Percentiles rank a stretch among this genome's conserved stretches.
These are phyloP conservation scores for Shargacucullia verbasci DNA, from an alignment of 2,888 invertebrate species.

Conservation along the genomic window DNA sequence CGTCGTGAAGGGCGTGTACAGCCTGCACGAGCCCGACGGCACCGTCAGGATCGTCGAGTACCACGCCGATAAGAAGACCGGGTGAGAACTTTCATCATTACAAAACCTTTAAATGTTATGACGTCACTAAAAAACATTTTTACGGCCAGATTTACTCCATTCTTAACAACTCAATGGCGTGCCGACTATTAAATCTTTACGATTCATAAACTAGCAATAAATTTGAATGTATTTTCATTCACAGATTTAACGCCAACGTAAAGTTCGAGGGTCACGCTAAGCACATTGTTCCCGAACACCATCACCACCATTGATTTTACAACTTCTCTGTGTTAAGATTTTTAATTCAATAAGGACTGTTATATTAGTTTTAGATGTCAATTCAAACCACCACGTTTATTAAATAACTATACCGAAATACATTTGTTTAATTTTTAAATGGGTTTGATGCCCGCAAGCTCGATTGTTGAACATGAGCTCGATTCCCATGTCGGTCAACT, in stretches of 20 bases:
- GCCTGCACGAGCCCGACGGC: slow-evolving; percentile 78
- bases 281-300: slow-evolving; percentile 45
- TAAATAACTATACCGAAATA: slow-evolving; percentile 9
- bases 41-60: slow-evolving; percentile 67
- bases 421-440: neutral
- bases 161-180: too few species aligned
- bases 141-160: too few species aligned
- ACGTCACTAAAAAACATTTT: too few species aligned
- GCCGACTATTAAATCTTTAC: too few species aligned
- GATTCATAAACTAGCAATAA: too few species aligned
- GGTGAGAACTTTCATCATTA: slow-evolving; percentile 16
- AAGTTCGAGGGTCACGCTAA: slow-evolving; percentile 52
- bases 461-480: too few species aligned
- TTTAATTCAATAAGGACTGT: slow-evolving; percentile 8
- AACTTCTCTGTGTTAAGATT: neutral
- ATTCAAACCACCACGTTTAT: neutral
- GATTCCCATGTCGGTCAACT: too few species aligned
- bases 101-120: too few species aligned
- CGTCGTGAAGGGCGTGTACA: slow-evolving; percentile 88
- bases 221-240: neutral
- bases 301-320: slow-evolving; percentile 38
- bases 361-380: slow-evolving; percentile 18
- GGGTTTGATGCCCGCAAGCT: too few species aligned
- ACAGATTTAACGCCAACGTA: slow-evolving; percentile 41
- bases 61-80: slow-evolving; percentile 51